Base-by-base conservation (phyloP, 64 coral and sea anemone species). In the Porites lutea region DNA sequence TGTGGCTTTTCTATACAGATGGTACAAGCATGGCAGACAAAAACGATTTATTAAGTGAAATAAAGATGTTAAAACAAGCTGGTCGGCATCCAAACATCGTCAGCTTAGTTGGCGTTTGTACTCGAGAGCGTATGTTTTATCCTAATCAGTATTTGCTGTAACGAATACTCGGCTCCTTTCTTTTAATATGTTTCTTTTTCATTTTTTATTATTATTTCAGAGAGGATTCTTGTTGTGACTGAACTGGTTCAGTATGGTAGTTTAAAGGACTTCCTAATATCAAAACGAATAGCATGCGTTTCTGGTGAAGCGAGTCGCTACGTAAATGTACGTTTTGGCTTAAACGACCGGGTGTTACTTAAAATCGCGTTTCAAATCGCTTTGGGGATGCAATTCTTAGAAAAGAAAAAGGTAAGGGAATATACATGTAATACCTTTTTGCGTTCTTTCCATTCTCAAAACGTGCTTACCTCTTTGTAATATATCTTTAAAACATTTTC, bases 71-170 rank as follows among this genome's bases (percentile, higher is more conserved):
- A 45, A 88, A 90, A 8, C 73, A 93, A 60, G 82, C 86, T 65
- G 87, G 87, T 16, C 9, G 54, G 15, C 95, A 96, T 72, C 73
- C 65, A 3, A 93, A 96, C 55, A 96, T 96, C 13, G 82, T 96
- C 71, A 90, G 74, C 47, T 82, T 96, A 16, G 74, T 96, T 52
- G 95, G 95, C 7, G 95, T 87, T 49, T 93, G 88, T 43, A 88
- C 88, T 13, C 48, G 16, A 3, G 62, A 46, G 8, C 77, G 86
- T 70, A 79, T 73, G 67, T 91, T 47, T 3, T 12, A 48, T 10
- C 27, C 27, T 37, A 37, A 46, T 37, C 1, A 0, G 27, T 37
- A 37, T 37, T 37, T 37, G 27, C 27, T 37, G 27, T 37, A 37
- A 37, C 1, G 1, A 37, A 37, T 37, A 37, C 27, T 37, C 27